A percentile compares a stretch with the other conserved stretches of the same genome.
phyloP scores from a whole-genome alignment of 2,113 vertebrate genomes.

The Channa argus region DNA sequence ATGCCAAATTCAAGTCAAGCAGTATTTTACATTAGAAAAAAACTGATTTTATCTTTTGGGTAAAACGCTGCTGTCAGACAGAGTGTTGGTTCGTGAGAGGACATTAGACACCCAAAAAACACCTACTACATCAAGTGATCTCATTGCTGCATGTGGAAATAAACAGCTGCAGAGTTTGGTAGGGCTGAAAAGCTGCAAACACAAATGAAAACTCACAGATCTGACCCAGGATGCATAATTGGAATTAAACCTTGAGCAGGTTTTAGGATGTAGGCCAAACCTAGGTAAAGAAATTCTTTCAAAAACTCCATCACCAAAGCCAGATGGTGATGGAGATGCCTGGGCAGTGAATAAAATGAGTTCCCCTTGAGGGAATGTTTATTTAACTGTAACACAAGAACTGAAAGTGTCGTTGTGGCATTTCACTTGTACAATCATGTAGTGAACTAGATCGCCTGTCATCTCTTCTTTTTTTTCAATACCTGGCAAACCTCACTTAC shows the following conservation, averaged over 20 bases:
- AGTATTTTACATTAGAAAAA: background rate
- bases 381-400: slow-evolving; percentile 21
- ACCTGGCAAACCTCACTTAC: background rate
- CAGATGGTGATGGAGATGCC: background rate
- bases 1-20: background rate
- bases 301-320: background rate
- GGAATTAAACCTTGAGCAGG: background rate
- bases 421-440: slow-evolving; percentile 49
- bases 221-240: background rate
- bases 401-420: slow-evolving; percentile 14
- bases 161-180: background rate
- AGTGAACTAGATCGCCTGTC: background rate
- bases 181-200: background rate
- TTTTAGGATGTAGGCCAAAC: slow-evolving; percentile 12
- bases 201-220: background rate
- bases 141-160: background rate
- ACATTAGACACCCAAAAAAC: background rate
- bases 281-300: background rate
- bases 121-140: background rate
- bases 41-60: background rate
- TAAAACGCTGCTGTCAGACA: background rate
- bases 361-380: slow-evolving; percentile 25
- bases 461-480: background rate
- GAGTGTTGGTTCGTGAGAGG: background rate
- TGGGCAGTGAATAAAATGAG: background rate